Evolutionary conservation across 2,113 vertebrate genomes (phyloP), one percentile per base, ranked within the genome.

Genomic region (Oreochromis aureus): DNA sequence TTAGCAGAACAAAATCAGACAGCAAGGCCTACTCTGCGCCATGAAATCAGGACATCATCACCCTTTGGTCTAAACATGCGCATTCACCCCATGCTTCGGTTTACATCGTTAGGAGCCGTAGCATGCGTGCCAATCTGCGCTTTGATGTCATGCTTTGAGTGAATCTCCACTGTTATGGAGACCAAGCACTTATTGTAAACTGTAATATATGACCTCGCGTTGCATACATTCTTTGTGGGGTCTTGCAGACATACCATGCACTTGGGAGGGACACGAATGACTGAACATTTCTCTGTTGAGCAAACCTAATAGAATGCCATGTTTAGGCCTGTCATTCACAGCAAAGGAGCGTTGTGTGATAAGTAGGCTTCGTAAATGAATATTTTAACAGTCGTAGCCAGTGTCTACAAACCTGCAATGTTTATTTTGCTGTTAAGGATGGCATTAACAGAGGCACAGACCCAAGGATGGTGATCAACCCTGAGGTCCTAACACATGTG

Each of bases 401-500:
- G 96, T 95, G 90, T 94, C 92, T 93, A 92, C 94, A 94, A 91
- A 95, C 84, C 95, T 94, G 94, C 94, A 91, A 93, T 96, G 92
- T 93, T 94, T 94, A 93, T 92, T 92, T 94, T 93, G 92, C 92
- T 95, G 94, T 96, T 95, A 94, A 93, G 93, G 93, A 91, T 84
- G 92, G 91, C 94, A 95, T 95, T 94, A 95, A 92, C 92, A 90
- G 87, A 93, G 94, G 93, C 85, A 76, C 95, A 96, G 95, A 97
- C 96, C 96, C 95, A 95, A 95, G 95, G 96, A 96, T 96, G 94
- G 95, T 93, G 91, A 91, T 93, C 84, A 95, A 95, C 91, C 95
- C 96, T 92, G 95, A 97, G 94, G 94, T 93, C 93, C 92, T 93
- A 93, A 94, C 94, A 94, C 87, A 92, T 91, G 94, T 93, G 93